Conservation (phyloP, 2,888 invertebrate genomes). For the Parascotia fuliginaria region DNA sequence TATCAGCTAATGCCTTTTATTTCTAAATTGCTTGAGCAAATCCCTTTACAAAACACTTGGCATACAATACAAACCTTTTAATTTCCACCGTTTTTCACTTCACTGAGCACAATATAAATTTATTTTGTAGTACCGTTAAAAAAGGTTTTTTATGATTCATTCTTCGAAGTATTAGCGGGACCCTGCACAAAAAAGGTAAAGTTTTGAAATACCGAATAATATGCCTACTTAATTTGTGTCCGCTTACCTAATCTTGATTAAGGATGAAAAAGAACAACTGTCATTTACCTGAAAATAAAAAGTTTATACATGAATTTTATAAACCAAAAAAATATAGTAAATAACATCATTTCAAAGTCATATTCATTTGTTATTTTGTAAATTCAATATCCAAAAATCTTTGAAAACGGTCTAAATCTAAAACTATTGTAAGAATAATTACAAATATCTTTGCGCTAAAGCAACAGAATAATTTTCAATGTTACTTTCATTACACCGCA, state of each 20-base stretch:
- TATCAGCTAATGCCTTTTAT: background rate
- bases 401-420: no score
- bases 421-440: no score
- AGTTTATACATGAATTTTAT: background rate
- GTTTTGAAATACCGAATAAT: slow-evolving; percentile 16
- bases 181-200: slow-evolving; percentile 21
- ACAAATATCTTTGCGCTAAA: no score
- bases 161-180: slow-evolving; percentile 32
- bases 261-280: background rate
- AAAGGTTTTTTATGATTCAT: slow-evolving; percentile 40
- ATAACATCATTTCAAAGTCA: no score
- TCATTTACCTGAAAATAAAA: slow-evolving; percentile 4
- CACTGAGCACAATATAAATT: slow-evolving; percentile 18
- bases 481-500: no score
- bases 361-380: no score
- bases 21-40: slow-evolving; percentile 1
- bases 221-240: slow-evolving; percentile 6
- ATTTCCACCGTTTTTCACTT: slow-evolving; percentile 14
- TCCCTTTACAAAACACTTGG: slow-evolving; percentile 20
- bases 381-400: no score
- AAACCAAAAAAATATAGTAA: no score
- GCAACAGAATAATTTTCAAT: no score
- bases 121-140: slow-evolving; percentile 44
- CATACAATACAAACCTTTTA: slow-evolving; percentile 11
- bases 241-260: background rate